Conservation (phyloP, 2,113 vertebrate genomes). For the Caranx ignobilis region DNA sequence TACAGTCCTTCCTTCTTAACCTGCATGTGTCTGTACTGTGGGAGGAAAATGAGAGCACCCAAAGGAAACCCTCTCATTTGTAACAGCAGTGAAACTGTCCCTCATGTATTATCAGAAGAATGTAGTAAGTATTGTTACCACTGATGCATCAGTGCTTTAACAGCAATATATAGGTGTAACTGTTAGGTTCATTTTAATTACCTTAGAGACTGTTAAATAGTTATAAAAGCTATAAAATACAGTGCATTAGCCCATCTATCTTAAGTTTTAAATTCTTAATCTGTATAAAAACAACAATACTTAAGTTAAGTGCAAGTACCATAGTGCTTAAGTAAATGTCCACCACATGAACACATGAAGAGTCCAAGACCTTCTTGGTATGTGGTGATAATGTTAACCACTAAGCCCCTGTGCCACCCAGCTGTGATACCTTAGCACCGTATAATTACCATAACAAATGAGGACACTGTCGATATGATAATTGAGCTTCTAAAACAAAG, state of each 20-base stretch:
- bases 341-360: background rate
- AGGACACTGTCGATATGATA: slow-evolving; percentile 21
- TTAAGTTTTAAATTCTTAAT: background rate
- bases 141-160: background rate
- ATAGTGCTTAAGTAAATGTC: background rate
- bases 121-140: background rate
- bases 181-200: background rate
- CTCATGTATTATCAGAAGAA: background rate
- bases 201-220: background rate
- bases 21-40: background rate
- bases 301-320: background rate
- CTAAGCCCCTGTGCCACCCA: slow-evolving; percentile 12
- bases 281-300: background rate
- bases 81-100: background rate
- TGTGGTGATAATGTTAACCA: slow-evolving; percentile 16
- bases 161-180: background rate
- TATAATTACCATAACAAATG: slow-evolving; percentile 27
- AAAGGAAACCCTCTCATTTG: background rate
- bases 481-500: slow-evolving; percentile 17
- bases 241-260: background rate
- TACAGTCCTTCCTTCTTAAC: background rate
- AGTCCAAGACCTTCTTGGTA: slow-evolving; percentile 4
- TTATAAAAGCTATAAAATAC: background rate
- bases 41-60: background rate
- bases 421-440: slow-evolving; percentile 7